Base-by-base conservation (phyloP, 2,797 vertebrate genomes). In the Aldrovandia affinis region DNA sequence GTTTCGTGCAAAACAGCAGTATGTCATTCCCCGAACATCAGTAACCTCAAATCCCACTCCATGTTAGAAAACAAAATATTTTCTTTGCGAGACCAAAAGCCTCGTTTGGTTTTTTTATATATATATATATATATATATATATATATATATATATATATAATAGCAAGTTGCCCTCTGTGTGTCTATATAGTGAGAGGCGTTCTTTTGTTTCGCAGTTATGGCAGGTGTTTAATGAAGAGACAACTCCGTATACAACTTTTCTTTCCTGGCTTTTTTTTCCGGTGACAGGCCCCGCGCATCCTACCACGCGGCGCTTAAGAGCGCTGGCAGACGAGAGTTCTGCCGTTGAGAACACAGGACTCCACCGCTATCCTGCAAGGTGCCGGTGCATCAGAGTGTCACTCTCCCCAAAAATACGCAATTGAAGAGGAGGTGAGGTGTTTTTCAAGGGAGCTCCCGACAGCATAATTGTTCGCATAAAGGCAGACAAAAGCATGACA, bases 11-110 rank as follows among this genome's bases (percentile, higher is more conserved):
- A 25, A 8, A n/a, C 83, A 0, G 42, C 0, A 15, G n/a, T 50
- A 36, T 86, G 91, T 92, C 92, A 91, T 86, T 84, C 80, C 20
- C 0, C 25, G 54, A 20, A 59, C 33, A 18, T 39, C 52, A 52
- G 28, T 28, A 3, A 73, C 3, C 9, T 73, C 44, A 28, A 70
- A 36, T 22, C 81, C 47, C 14, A 57, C 42, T 9, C 68, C 88
- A 90, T 89, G 89, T 91, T 91, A 89, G 89, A 85, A 87, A 86
- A 89, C 91, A 88, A 88, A 91, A 52, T 55, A 28, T 47, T 30
- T 36, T 47, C 75, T 68, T 80, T 63, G 77, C 36, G 77, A 68
- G 28, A 68, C 12, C 22, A 50, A 52, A 79, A 44, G n/a, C 39
- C 68, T 63, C 65, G 59, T 61, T 61, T 44, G 36, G 42, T 81